Percentiles rank a stretch among this genome's conserved stretches.
Evolutionary conservation across 2,797 vertebrate genomes (phyloP).

Genomic region (Phoxinus dragarum): DNA sequence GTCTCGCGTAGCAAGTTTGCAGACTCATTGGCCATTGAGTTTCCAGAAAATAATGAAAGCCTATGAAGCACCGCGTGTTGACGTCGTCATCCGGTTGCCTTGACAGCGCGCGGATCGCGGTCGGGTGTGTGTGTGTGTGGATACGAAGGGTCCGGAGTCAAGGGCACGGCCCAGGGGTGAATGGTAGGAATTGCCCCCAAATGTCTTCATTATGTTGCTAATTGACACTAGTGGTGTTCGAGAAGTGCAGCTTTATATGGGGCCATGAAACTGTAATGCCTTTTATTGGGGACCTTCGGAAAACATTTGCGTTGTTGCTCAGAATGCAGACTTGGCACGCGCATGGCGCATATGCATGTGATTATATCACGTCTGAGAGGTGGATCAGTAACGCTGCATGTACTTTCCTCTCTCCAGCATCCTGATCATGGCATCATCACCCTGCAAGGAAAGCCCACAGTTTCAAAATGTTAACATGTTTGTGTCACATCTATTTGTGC

Average conservation of each 20-base stretch:
- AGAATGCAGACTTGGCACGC: slow-evolving; percentile 20
- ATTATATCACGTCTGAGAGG: slow-evolving; percentile 37
- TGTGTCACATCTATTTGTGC: neutral
- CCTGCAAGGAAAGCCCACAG: slow-evolving; percentile 6
- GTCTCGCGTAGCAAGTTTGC: slow-evolving; percentile 66
- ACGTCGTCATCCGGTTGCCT: slow-evolving; percentile 60
- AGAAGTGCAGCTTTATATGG: neutral
- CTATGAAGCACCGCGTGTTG: slow-evolving; percentile 39
- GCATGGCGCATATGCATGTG: slow-evolving; percentile 43
- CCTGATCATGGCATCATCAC: slow-evolving; percentile 3
- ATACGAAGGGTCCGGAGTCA: slow-evolving; percentile 60
- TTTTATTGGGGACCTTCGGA: slow-evolving; percentile 61
- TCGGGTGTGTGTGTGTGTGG: slow-evolving; percentile 54
- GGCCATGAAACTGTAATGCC: neutral
- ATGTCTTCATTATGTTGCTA: neutral
- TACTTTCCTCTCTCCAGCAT: slow-evolving; percentile 8
- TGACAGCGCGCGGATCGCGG: slow-evolving; percentile 59
- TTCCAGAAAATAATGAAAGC: slow-evolving; percentile 50
- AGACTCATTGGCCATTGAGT: slow-evolving; percentile 54
- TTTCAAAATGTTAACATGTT: slow-evolving; percentile 4
- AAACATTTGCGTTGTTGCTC: neutral
- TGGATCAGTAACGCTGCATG: slow-evolving; percentile 14
- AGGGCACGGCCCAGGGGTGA: slow-evolving; percentile 68
- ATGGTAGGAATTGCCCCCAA: slow-evolving; percentile 28
- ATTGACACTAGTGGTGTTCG: neutral